Percentiles rank a stretch among this genome's conserved stretches.
Evolutionary conservation across 2,113 vertebrate species (phyloP).

Genomic region (Hydrochoerus hydrochaeris): DNA sequence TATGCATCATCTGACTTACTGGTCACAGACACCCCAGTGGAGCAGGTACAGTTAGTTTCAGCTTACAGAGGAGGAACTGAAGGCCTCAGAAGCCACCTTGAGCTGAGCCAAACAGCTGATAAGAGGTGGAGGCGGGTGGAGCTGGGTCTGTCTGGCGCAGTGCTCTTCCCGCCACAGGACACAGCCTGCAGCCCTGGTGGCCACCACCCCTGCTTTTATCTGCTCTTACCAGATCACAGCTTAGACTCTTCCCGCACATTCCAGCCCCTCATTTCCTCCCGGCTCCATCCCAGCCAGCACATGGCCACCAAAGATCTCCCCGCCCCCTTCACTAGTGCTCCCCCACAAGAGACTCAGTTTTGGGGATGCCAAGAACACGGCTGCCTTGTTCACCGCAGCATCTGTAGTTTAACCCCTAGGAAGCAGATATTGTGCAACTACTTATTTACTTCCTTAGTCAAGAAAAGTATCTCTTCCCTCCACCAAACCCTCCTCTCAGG

Average conservation of each 20-base stretch:
- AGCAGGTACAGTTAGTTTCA: not conserved
- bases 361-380: not conserved
- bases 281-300: not conserved
- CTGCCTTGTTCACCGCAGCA: not conserved
- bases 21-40: not conserved
- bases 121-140: not conserved
- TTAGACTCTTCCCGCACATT: not conserved
- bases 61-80: not conserved
- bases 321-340: not conserved
- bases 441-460: not conserved
- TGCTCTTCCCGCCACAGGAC: not conserved
- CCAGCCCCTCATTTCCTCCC: not conserved
- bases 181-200: rapidly evolving
- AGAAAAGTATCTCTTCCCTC: not conserved
- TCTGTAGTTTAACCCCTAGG: not conserved
- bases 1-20: not conserved
- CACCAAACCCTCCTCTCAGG: not conserved
- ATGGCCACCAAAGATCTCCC: not conserved
- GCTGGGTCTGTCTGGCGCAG: not conserved
- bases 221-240: not conserved
- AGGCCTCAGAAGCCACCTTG: not conserved
- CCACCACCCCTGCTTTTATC: not conserved
- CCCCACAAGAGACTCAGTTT: not conserved
- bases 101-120: not conserved
- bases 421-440: not conserved